A percentile compares a stretch with the other conserved stretches of the same genome.
Conservation (phyloP, 2,113 vertebrate genomes). For the Atrichornis clamosus region DNA sequence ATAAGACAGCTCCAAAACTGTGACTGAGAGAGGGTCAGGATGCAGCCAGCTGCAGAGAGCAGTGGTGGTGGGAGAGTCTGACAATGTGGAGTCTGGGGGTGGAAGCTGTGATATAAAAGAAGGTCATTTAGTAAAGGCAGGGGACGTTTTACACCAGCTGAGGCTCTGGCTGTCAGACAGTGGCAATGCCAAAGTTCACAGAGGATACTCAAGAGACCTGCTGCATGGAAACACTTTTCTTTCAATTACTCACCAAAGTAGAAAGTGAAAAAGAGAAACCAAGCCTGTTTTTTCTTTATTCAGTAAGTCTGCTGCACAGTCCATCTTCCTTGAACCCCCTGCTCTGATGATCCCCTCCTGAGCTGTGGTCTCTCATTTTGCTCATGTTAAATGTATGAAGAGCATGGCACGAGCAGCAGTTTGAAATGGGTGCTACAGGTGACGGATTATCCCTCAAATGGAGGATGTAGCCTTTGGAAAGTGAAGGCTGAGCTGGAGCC, state of each 20-base stretch:
- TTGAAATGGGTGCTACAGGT: not conserved
- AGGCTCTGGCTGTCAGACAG: not conserved
- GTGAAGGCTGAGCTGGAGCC: not conserved
- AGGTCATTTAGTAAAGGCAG: not conserved
- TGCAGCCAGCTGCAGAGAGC: not conserved
- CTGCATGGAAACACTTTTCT: not conserved
- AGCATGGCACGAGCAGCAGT: not conserved
- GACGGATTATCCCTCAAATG: not conserved
- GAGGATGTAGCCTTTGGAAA: not conserved
- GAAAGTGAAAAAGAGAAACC: conserved; percentile 19
- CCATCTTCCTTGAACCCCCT: not conserved
- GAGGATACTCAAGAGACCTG: not conserved
- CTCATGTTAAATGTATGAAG: not conserved
- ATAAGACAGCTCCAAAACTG: not conserved
- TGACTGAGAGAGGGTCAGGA: not conserved
- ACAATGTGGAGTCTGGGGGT: not conserved
- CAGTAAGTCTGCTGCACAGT: not conserved
- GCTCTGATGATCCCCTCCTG: not conserved
- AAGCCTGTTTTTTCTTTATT: not conserved
- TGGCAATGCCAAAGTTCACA: not conserved
- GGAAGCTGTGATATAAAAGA: not conserved
- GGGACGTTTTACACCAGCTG: not conserved
- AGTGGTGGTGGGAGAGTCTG: not conserved
- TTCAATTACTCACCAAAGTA: not conserved
- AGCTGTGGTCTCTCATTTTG: not conserved